Evolutionary conservation across 1,140 invertebrate species (phyloP), one percentile per base, ranked within the genome.

Genomic region (Macrobrachium nipponense): DNA sequence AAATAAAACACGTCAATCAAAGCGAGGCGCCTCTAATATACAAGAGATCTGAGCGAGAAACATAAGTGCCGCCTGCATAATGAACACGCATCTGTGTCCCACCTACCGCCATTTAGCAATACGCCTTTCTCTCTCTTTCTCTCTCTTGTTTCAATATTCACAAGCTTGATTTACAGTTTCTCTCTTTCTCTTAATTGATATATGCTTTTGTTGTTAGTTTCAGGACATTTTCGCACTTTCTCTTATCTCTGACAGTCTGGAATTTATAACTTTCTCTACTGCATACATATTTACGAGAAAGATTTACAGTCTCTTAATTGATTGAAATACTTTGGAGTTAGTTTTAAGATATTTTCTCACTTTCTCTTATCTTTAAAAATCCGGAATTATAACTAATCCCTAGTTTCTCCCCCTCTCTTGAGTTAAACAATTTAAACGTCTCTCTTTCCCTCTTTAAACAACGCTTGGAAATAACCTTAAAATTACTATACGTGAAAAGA

Each of bases 61-160:
- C 70, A 86, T 73, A 86, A 86, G 83, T 86, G 77, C 83, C 70
- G 6, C 17, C 5, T 86, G 66, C 51, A 86, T 86, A 79, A 86
- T 86, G 60, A 17, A 86, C n/a, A 23, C 15, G 5, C 83, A 80
- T 76, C 73, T 85, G 82, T 59, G 27, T 60, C 51, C 0, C 11
- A 51, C 20, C 58, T 23, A 51, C 23, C 18, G 14, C 75, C 23
- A n/a, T 10, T 12, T 10, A 61, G 5, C 18, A 15, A 20, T 15
- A 58, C 17, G 14, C 18, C 17, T 60, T 23, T 18, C 18, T 12
- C 20, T 79, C 27, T 64, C 62, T 44, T 15, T 44, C 27, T 15
- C 60, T 43, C 61, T 64, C 59, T 64, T 43, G 14, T 64, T 2
- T 36, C 20, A n/a, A n/a, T n/a, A n/a, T n/a, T n/a, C n/a, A n/a